A percentile compares a stretch with the other conserved stretches of the same genome.
phyloP scores from a whole-genome alignment of 2,113 vertebrate genomes.

The Rana temporaria region DNA sequence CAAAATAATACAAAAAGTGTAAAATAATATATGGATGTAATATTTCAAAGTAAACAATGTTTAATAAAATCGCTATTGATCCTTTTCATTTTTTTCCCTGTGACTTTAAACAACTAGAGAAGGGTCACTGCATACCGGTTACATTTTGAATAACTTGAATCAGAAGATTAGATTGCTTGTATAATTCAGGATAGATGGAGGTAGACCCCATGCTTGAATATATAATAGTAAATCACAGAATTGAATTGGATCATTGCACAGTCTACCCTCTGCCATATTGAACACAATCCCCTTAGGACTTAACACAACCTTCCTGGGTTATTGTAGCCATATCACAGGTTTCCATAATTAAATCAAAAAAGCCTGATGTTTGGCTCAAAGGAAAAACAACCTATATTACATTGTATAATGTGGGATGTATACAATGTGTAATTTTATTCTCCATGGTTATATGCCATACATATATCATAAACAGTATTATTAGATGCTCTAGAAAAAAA shows the following conservation, averaged over 20 bases:
- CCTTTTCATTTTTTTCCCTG: background rate
- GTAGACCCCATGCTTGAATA: background rate
- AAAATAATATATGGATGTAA: background rate
- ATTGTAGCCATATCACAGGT: conserved; percentile 34
- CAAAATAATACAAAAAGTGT: background rate
- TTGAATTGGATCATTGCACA: conserved; percentile 40
- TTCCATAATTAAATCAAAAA: conserved; percentile 28
- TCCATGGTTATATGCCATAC: background rate
- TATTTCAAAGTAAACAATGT: background rate
- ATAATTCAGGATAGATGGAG: conserved; percentile 25
- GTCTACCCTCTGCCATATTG: conserved; percentile 13
- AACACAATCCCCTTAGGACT: conserved; percentile 15
- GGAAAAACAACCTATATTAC: conserved; percentile 26
- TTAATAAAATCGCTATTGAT: conserved; percentile 28
- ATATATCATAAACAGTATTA: background rate
- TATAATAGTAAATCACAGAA: conserved; percentile 26
- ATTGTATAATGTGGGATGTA: conserved; percentile 8
- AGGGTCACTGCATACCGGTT: conserved; percentile 6
- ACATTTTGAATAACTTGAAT: conserved; percentile 1
- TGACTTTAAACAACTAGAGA: background rate
- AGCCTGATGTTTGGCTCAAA: background rate
- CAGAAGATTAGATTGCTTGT: background rate
- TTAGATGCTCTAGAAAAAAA: no score
- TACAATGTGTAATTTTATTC: conserved; percentile 13
- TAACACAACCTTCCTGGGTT: conserved; percentile 4